A percentile compares a stretch with the other conserved stretches of the same genome.
phyloP scores from a whole-genome alignment of 2,113 vertebrate species.

The Dolichotis patagonum region DNA sequence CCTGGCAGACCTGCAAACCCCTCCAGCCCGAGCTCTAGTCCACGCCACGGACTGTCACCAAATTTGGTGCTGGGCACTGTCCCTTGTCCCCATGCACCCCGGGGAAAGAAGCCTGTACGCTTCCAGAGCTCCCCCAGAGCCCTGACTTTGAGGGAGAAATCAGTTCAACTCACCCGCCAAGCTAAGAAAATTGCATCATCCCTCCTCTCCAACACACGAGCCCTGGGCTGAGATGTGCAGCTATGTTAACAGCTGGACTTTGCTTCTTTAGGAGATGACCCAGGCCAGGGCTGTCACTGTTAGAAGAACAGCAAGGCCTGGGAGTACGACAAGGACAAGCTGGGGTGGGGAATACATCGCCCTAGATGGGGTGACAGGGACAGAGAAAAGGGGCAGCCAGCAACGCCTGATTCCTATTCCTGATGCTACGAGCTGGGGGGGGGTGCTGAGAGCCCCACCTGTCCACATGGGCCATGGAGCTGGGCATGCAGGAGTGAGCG shows the following conservation, averaged over 20 bases:
- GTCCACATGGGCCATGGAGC: not conserved
- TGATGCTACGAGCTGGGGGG: not conserved
- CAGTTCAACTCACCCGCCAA: not conserved
- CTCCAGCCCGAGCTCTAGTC: not conserved
- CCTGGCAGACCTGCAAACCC: not conserved
- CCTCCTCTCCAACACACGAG: conserved; percentile 66
- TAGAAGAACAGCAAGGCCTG: not conserved
- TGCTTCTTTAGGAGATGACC: conserved; percentile 63
- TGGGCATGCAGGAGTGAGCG: not conserved
- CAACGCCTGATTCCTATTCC: not conserved
- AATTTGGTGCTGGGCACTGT: not conserved
- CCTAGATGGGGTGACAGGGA: not conserved
- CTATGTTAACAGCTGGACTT: conserved; percentile 71
- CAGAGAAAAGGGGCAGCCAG: not conserved
- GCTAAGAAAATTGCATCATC: conserved; percentile 81
- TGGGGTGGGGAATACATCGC: not conserved
- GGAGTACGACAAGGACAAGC: not conserved
- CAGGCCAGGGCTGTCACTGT: conserved; percentile 55
- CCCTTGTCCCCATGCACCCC: not conserved
- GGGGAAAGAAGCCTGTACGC: not conserved
- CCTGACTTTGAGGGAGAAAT: not conserved
- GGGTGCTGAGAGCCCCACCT: no score
- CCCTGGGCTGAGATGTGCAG: conserved; percentile 75
- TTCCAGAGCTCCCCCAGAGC: no score
- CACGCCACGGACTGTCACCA: not conserved